Evolutionary conservation across 1,140 invertebrate genomes (phyloP).

Genomic region (Cyphomyrmex costatus): DNA sequence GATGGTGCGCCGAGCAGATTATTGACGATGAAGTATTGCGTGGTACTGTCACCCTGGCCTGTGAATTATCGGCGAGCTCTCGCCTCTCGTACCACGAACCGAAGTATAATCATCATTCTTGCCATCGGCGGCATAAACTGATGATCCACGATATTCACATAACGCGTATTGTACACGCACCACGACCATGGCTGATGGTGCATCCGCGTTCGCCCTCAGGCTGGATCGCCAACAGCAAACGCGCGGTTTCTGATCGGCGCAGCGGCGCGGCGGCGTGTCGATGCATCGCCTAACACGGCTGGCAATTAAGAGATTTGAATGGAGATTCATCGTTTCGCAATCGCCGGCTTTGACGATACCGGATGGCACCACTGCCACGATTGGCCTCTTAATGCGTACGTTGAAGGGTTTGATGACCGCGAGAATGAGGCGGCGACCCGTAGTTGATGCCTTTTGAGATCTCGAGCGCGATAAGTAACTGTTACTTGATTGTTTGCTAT

Average conservation of each 20-base stretch:
- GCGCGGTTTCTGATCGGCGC: background rate
- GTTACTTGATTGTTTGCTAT: background rate
- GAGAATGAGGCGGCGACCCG: slow-evolving; percentile 31
- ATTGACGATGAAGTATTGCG: slow-evolving; percentile 64
- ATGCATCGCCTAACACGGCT: slow-evolving; percentile 2
- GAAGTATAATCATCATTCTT: slow-evolving; percentile 42
- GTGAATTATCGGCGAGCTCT: slow-evolving; percentile 65
- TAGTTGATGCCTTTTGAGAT: slow-evolving; percentile 32
- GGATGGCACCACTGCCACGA: background rate
- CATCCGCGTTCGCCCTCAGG: background rate
- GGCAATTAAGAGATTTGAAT: slow-evolving; percentile 37
- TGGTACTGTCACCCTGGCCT: slow-evolving; percentile 23
- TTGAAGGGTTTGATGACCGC: slow-evolving; percentile 27
- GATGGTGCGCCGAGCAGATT: slow-evolving; percentile 60
- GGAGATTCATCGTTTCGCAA: slow-evolving; percentile 25
- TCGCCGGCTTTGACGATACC: slow-evolving; percentile 14
- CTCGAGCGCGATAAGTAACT: slow-evolving; percentile 15
- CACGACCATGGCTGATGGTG: background rate
- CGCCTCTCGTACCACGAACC: slow-evolving; percentile 27
- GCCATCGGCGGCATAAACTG: slow-evolving; percentile 32
- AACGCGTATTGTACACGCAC: slow-evolving; percentile 8
- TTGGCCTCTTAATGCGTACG: slow-evolving; percentile 13
- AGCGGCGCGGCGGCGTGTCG: slow-evolving; percentile 28
- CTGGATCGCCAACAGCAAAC: background rate
- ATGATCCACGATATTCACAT: slow-evolving; percentile 37